Base-by-base conservation (phyloP, 2,113 vertebrate genomes). In the Canis aureus region DNA sequence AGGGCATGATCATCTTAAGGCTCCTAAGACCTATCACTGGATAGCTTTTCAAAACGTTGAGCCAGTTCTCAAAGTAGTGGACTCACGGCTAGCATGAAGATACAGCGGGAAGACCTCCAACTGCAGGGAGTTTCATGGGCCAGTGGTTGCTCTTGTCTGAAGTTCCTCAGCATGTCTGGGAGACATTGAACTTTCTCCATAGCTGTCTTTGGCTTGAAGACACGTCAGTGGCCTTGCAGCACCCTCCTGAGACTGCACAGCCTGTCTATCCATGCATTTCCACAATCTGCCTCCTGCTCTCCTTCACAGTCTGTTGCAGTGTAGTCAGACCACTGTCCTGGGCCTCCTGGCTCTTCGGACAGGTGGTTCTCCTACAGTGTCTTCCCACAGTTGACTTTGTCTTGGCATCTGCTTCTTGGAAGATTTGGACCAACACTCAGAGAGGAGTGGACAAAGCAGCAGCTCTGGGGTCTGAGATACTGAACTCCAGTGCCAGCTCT, bases 51-150 rank as follows among this genome's bases (percentile, higher is more conserved):
- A 60, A 22, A 81, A 62, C 23, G 7, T 23, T 32, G 29, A 32
- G 43, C 57, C 43, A 23, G 2, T 32, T 64, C 1, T 10, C 84
- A 35, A 23, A 38, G 38, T n/a, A 17, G 49, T 51, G 22, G 51
- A 23, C 23, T 8, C 29, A 11, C 19, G 23, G 29, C 4, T 32
- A 15, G 17, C 23, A 20, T 10, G 3, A 29, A 53, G n/a, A 8
- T 7, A 8, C 11, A 12, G 23, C 32, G 3, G 15, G 8, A 32
- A 29, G 66, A 23, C 23, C 23, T 35, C 7, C 3, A 2, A 3
- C 5, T 2, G 6, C 9, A 29, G 19, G 78, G 32, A 53, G 3
- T 10, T 29, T 4, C 6, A 3, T 2, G 38, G 22, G 5, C 29
- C 38, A n/a, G 11, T 22, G 0, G 19, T 7, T 17, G 11, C 29